phyloP scores from a whole-genome alignment of 2,888 invertebrate species.

The Metellina segmentata region DNA sequence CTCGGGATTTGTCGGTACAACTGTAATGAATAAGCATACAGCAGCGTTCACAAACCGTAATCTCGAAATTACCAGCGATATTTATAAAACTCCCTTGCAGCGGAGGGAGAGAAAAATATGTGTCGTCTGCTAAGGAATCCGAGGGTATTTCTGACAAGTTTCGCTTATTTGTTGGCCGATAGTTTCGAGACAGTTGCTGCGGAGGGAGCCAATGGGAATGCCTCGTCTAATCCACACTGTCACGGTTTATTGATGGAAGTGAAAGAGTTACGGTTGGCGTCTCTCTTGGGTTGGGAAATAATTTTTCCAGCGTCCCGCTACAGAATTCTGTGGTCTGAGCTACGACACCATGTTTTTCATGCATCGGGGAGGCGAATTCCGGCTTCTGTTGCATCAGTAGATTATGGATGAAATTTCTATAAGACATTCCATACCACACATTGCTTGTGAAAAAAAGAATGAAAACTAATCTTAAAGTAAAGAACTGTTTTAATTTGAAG shows the following conservation, averaged over 20 bases:
- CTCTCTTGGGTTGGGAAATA: neutral
- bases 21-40: neutral
- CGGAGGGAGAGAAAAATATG: neutral
- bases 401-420: no score
- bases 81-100: neutral
- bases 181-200: neutral
- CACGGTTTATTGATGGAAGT: constrained; percentile 37
- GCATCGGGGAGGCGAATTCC: no score
- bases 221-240: constrained; percentile 20
- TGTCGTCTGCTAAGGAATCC: constrained; percentile 3
- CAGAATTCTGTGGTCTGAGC: no score
- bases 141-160: constrained; percentile 9
- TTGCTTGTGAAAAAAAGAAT: no score
- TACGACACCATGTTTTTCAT: no score
- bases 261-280: constrained; percentile 5
- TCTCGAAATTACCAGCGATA: neutral
- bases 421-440: no score
- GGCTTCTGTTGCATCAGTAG: no score
- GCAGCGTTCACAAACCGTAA: neutral
- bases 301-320: neutral
- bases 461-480: no score
- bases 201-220: neutral
- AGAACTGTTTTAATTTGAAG: no score
- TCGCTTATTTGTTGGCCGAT: constrained; percentile 16
- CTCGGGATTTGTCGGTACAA: no score